Percentiles rank a stretch among this genome's conserved stretches.
These are phyloP conservation scores for Mohoua ochrocephala DNA, from an alignment of 2,113 vertebrate genomes.

Conservation along the genomic window DNA sequence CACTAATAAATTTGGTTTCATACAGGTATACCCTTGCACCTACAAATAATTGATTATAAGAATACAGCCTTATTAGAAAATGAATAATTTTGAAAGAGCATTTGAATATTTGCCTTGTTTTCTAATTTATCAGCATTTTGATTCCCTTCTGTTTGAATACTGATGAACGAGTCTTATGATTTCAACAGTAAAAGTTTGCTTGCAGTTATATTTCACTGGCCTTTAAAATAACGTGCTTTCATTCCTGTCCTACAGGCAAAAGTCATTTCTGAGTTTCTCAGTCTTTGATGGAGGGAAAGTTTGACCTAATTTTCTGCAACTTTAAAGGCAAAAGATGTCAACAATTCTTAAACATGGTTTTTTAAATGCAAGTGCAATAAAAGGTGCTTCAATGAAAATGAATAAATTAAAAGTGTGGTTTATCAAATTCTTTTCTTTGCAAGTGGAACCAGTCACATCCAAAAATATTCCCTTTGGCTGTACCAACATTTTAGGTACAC, in stretches of 20 bases:
- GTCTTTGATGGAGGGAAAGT: conserved; percentile 19
- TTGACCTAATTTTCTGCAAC: conserved; percentile 36
- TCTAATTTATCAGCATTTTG: conserved; percentile 6
- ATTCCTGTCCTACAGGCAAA: conserved; percentile 18
- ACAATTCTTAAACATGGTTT: background rate
- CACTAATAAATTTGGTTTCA: background rate
- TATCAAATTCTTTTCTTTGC: background rate
- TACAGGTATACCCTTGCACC: background rate
- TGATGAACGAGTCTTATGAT: background rate
- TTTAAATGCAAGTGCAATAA: background rate
- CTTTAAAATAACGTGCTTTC: conserved; percentile 15
- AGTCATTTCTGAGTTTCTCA: conserved; percentile 20
- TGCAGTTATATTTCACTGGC: conserved; percentile 38
- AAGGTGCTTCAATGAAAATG: background rate
- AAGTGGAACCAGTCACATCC: background rate
- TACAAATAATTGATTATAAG: background rate
- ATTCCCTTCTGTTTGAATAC: background rate
- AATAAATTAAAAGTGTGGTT: background rate
- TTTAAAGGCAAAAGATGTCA: conserved; percentile 22
- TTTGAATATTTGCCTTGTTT: background rate
- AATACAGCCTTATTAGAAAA: background rate
- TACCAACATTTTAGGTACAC: background rate
- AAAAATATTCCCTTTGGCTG: background rate
- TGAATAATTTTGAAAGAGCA: background rate
- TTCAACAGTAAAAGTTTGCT: conserved; percentile 27